Evolutionary conservation across 2,797 vertebrate genomes (phyloP).

Genomic region (Microtus obscurus): DNA sequence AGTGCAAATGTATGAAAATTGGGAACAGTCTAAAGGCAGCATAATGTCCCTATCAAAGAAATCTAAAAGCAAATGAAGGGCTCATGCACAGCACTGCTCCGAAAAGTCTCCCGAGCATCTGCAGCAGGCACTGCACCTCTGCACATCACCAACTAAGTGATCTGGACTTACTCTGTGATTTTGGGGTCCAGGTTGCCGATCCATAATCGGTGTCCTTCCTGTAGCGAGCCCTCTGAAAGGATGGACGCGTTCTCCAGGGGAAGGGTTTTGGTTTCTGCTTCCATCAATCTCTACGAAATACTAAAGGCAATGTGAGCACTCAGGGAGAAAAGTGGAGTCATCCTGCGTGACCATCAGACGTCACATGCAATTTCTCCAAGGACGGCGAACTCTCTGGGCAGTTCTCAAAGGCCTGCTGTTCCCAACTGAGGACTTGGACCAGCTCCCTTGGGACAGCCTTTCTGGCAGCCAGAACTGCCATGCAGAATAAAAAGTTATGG

Average conservation of each 20-base stretch:
- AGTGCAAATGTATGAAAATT: constrained; percentile 51
- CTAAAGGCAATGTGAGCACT: constrained; percentile 71
- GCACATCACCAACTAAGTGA: not conserved
- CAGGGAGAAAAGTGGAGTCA: constrained; percentile 55
- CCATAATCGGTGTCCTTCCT: constrained; percentile 98
- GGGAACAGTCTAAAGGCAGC: not conserved
- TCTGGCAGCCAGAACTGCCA: constrained; percentile 23
- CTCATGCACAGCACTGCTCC: not conserved
- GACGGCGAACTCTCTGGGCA: constrained; percentile 8
- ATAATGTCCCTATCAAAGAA: not conserved
- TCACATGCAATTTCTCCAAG: constrained; percentile 64
- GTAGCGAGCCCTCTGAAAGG: constrained; percentile 94
- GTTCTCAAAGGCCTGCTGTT: constrained; percentile 48
- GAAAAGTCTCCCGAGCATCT: constrained; percentile 16
- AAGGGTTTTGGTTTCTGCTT: constrained; percentile 92
- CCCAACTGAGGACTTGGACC: constrained; percentile 26
- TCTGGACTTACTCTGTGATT: constrained; percentile 96
- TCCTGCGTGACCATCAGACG: constrained; percentile 20
- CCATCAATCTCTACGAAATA: constrained; percentile 91
- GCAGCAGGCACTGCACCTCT: not conserved
- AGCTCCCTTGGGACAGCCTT: constrained; percentile 61
- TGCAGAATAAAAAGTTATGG: constrained; percentile 59
- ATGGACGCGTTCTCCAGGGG: constrained; percentile 96
- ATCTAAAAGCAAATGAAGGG: constrained; percentile 36
- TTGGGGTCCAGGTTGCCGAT: constrained; percentile 98